These are phyloP conservation scores for Ataeniobius toweri DNA, from an alignment of 2,797 vertebrate species.

Conservation along the genomic window DNA sequence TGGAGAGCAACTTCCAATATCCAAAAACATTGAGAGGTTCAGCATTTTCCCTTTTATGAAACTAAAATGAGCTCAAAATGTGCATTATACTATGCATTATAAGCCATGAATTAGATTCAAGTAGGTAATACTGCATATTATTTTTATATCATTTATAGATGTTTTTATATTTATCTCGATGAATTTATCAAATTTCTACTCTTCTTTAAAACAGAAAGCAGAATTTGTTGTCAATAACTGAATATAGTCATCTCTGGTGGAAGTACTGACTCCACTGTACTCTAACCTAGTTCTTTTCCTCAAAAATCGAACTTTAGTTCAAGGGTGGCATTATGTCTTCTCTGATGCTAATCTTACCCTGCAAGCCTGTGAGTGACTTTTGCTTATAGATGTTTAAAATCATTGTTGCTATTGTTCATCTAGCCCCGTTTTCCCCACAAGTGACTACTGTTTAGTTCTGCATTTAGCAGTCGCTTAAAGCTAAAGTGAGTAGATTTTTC, in stretches of 20 bases:
- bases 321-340: too few relatives aligned
- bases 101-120: background rate
- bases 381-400: too few relatives aligned
- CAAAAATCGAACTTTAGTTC: background rate
- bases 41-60: slow-evolving; percentile 63
- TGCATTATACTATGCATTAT: background rate
- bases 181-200: background rate
- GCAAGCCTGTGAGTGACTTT: too few relatives aligned
- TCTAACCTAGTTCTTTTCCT: background rate
- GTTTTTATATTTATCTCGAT: background rate
- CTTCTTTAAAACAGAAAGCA: background rate
- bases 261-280: background rate
- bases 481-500: too few relatives aligned
- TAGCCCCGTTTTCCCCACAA: too few relatives aligned
- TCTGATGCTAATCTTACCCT: too few relatives aligned
- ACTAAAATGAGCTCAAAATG: slow-evolving; percentile 20
- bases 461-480: too few relatives aligned
- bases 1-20: slow-evolving; percentile 66
- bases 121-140: background rate
- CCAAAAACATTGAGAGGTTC: slow-evolving; percentile 65
- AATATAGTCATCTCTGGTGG: background rate
- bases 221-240: background rate
- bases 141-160: background rate
- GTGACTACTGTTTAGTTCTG: too few relatives aligned
- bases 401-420: too few relatives aligned